Base-by-base conservation (phyloP, 1,140 invertebrate genomes). In the Hetaerina americana region DNA sequence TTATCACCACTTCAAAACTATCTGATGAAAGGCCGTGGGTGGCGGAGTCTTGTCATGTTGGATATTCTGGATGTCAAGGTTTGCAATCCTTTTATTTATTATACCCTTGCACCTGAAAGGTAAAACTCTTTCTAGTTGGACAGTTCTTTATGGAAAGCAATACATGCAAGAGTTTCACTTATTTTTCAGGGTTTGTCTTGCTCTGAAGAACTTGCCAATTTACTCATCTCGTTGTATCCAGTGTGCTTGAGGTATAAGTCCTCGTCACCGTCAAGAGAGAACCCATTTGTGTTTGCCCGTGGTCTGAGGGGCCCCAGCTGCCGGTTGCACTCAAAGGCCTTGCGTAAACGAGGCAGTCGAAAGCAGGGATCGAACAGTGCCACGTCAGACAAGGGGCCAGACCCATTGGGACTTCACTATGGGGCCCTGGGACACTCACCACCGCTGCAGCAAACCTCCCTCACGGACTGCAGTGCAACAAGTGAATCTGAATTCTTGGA, bases 161-260 rank as follows among this genome's bases (percentile, higher is more conserved):
- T n/a, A n/a, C n/a, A n/a, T n/a, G n/a, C n/a, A n/a, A n/a, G n/a
- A n/a, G n/a, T n/a, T n/a, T n/a, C n/a, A 70, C 71, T 66, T 73
- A 12, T 73, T 66, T 74, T 69, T 1, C 78, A 86, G 77, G 84
- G 84, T 18, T 74, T 87, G 24, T 85, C 85, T 3, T 87, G 86
- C 75, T 84, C 82, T 40, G 82, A 84, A 1, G 86, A 88, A 76
- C 78, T 89, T 70, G 83, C 86, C 2, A 85, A 84, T 0, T 79
- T 88, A 25, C 78, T 88, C n/a, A 81, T 87, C 3, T 87, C 86
- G 72, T 75, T 88, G 22, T 87, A 85, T 74, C 86, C 85, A 0
- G 84, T 84, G 0, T 76, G 79, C 0, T 75, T 77, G 28, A 57
- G 40, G 22, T 57, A 12, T 57, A n/a, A 5, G 2, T 3, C 15